These are phyloP conservation scores for Stigmatopora argus DNA, from an alignment of 2,113 vertebrate genomes.

Conservation along the genomic window DNA sequence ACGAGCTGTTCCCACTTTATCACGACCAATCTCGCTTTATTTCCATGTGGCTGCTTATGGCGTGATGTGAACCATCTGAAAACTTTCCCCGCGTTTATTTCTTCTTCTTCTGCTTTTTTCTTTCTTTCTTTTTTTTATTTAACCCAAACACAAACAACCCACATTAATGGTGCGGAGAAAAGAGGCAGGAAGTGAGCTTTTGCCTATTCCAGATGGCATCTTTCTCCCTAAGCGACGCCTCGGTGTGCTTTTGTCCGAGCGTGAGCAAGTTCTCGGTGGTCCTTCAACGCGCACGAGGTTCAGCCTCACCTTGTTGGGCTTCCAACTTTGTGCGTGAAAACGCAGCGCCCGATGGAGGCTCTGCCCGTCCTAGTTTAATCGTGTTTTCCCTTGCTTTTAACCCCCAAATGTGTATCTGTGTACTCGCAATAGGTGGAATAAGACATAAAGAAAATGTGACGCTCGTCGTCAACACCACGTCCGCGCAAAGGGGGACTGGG, in stretches of 20 bases:
- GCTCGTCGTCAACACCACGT: slow-evolving; percentile 53
- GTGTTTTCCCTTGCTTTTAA: slow-evolving; percentile 48
- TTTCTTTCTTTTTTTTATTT: too few species aligned
- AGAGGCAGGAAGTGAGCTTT: background rate
- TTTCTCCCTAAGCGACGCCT: background rate
- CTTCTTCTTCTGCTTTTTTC: background rate
- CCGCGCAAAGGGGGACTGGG: slow-evolving; percentile 6
- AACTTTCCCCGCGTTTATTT: background rate
- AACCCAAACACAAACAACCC: background rate
- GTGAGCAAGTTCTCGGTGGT: slow-evolving; percentile 50
- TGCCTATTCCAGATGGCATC: background rate
- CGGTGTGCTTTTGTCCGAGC: background rate
- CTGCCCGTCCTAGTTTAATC: slow-evolving; percentile 40
- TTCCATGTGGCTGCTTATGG: slow-evolving; percentile 25
- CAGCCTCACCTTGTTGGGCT: slow-evolving; percentile 27
- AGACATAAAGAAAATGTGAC: slow-evolving; percentile 28
- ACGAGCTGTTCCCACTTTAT: slow-evolving; percentile 8
- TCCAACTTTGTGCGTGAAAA: slow-evolving; percentile 36
- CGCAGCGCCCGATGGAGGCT: slow-evolving; percentile 13
- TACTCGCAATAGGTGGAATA: slow-evolving; percentile 45
- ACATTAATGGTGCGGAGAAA: slow-evolving; percentile 3
- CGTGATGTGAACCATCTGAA: slow-evolving; percentile 32
- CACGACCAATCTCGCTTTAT: slow-evolving; percentile 22
- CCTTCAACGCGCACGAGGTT: slow-evolving; percentile 21
- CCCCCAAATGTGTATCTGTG: slow-evolving; percentile 30